phyloP scores from a whole-genome alignment of 1,140 invertebrate species.

The Thrips palmi region DNA sequence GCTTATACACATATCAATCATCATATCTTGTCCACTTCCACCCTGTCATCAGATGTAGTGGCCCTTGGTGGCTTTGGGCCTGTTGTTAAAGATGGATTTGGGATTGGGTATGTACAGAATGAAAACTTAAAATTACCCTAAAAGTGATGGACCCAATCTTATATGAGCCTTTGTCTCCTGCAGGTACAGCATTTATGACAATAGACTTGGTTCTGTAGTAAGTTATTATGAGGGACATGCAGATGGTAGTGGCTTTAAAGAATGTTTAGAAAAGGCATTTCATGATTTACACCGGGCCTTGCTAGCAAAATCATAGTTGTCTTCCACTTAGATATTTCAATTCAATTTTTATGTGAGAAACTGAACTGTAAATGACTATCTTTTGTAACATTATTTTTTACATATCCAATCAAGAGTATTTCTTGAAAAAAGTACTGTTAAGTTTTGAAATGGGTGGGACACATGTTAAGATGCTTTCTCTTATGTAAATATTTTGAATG shows the following conservation, averaged over 20 bases:
- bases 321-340: too few relatives aligned
- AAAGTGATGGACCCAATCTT: not conserved
- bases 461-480: too few relatives aligned
- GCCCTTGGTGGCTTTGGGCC: slow-evolving; percentile 85
- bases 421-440: too few relatives aligned
- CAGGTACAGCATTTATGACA: slow-evolving; percentile 54
- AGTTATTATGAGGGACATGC: slow-evolving; percentile 54
- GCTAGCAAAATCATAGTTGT: too few relatives aligned
- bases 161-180: slow-evolving; percentile 15
- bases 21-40: slow-evolving; percentile 90
- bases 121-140: slow-evolving; percentile 5
- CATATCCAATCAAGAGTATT: too few relatives aligned
- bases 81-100: slow-evolving; percentile 75
- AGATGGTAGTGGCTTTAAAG: slow-evolving; percentile 47
- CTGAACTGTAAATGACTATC: too few relatives aligned
- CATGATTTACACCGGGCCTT: too few relatives aligned
- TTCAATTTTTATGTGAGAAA: too few relatives aligned
- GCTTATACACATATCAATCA: slow-evolving; percentile 70
- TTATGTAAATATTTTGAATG: too few relatives aligned
- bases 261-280: slow-evolving; percentile 47
- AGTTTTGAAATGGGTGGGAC: too few relatives aligned
- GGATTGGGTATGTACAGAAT: slow-evolving; percentile 50
- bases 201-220: slow-evolving; percentile 54
- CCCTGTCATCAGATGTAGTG: slow-evolving; percentile 74
- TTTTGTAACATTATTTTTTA: too few relatives aligned